Conservation (phyloP, 2,113 vertebrate genomes). For the Tachysurus fulvidraco region DNA sequence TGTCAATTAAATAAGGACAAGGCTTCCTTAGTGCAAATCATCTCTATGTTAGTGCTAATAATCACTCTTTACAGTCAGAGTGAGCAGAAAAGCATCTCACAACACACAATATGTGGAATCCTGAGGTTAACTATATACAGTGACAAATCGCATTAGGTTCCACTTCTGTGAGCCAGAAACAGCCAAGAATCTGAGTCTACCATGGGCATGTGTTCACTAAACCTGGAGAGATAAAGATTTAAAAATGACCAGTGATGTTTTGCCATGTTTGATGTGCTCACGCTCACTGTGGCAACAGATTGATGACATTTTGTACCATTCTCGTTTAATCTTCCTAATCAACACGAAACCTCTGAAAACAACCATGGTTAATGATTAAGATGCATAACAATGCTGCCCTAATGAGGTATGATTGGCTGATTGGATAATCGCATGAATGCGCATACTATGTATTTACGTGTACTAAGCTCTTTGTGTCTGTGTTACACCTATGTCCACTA, state of each 20-base stretch:
- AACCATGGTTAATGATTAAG: not conserved
- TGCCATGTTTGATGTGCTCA: not conserved
- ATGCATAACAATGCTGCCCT: not conserved
- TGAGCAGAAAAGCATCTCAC: not conserved
- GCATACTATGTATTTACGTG: not conserved
- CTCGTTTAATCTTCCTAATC: not conserved
- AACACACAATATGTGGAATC: not conserved
- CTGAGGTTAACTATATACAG: not conserved
- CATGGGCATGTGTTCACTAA: no score
- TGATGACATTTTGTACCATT: not conserved
- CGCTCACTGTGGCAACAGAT: not conserved
- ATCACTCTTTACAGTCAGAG: not conserved
- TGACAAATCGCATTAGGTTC: not conserved
- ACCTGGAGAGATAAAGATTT: not conserved
- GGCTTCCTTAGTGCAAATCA: no score
- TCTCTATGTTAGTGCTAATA: not conserved
- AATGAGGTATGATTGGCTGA: not conserved
- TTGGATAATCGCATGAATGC: not conserved
- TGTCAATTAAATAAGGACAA: not conserved
- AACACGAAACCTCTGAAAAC: not conserved
- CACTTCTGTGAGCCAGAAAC: not conserved
- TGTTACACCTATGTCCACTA: not conserved
- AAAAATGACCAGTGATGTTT: not conserved
- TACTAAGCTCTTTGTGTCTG: not conserved
- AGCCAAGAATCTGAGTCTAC: not conserved